phyloP scores from a whole-genome alignment of 2,113 vertebrate species.

The Thunnus thynnus region DNA sequence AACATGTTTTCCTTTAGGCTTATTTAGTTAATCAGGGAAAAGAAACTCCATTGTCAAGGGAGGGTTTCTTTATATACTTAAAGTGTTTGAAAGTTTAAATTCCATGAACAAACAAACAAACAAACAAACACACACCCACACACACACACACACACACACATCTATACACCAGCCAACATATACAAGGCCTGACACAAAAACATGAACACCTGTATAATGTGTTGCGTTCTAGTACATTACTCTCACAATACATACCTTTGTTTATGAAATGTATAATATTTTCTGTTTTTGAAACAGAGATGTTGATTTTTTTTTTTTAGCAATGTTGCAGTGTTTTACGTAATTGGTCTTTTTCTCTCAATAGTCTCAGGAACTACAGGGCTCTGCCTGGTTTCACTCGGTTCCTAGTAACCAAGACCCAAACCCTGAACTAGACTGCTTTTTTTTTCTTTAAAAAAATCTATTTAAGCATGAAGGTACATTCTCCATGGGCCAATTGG shows the following conservation, averaged over 20 bases:
- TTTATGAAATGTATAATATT: neutral
- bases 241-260: neutral
- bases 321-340: too few relatives aligned
- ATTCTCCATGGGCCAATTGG: too few relatives aligned
- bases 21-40: constrained; percentile 64
- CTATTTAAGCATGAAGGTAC: too few relatives aligned
- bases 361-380: too few relatives aligned
- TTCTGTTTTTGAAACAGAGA: too few relatives aligned
- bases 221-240: neutral
- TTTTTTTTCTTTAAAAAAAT: too few relatives aligned
- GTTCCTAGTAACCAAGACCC: too few relatives aligned
- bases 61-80: constrained; percentile 32
- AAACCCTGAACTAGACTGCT: too few relatives aligned
- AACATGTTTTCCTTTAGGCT: constrained; percentile 62
- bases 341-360: too few relatives aligned
- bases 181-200: neutral
- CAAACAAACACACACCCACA: neutral
- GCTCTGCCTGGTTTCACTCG: too few relatives aligned
- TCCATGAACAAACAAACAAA: neutral
- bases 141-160: neutral
- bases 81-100: constrained; percentile 25
- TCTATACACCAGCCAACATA: neutral
- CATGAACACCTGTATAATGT: neutral
- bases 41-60: constrained; percentile 33
- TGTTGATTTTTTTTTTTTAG: too few relatives aligned